phyloP scores from a whole-genome alignment of 2,888 invertebrate genomes.

The Drosophila colorata region DNA sequence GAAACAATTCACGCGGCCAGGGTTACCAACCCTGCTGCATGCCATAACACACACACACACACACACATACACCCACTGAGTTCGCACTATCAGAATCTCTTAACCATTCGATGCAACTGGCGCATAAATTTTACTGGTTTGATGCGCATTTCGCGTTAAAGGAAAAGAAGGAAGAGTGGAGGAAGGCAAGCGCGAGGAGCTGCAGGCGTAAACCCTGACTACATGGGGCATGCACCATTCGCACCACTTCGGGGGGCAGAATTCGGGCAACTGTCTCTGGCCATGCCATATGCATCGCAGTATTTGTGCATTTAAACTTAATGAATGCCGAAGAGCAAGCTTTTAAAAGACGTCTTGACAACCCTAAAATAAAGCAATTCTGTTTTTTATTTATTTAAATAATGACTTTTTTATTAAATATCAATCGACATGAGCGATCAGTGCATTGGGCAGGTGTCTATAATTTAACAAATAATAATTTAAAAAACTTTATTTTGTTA shows the following conservation, averaged over 20 bases:
- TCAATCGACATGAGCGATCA: no score
- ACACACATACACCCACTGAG: not conserved
- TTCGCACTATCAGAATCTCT: conserved; percentile 22
- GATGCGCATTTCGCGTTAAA: conserved; percentile 37
- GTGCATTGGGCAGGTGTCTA: no score
- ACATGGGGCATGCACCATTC: not conserved
- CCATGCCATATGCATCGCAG: conserved; percentile 43
- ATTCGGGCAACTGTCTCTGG: conserved; percentile 1
- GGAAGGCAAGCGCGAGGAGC: not conserved
- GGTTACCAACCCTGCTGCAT: conserved; percentile 13
- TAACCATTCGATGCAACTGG: conserved; percentile 53
- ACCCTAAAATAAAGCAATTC: not conserved
- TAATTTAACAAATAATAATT: no score
- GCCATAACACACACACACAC: not conserved
- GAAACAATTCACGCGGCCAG: conserved; percentile 61
- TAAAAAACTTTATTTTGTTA: no score
- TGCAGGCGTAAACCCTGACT: not conserved
- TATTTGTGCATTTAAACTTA: conserved; percentile 53
- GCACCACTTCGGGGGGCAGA: not conserved
- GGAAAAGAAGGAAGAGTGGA: not conserved
- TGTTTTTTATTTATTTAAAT: not conserved
- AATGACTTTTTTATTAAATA: not conserved
- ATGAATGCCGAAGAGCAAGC: conserved; percentile 36
- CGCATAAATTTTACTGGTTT: conserved; percentile 64
- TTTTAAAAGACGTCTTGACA: not conserved